phyloP scores from a whole-genome alignment of 2,888 invertebrate genomes.

The Myathropa florea region DNA sequence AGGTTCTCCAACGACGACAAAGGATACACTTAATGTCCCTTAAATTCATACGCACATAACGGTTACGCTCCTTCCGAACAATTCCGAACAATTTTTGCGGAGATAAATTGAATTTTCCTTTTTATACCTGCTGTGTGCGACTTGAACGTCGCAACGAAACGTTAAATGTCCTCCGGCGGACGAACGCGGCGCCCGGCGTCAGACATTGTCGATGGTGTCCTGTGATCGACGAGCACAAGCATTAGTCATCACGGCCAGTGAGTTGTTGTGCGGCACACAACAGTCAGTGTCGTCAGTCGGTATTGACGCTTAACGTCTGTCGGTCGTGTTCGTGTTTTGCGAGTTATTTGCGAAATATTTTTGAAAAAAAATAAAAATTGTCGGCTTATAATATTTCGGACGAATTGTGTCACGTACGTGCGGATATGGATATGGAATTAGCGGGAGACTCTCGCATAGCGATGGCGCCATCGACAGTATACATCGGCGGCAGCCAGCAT shows the following conservation, averaged over 20 bases:
- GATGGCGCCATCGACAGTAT: slow-evolving; percentile 42
- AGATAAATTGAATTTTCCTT: slow-evolving; percentile 72
- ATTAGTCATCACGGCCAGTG: too few relatives aligned
- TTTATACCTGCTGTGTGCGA: slow-evolving; percentile 74
- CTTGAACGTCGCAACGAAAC: slow-evolving; percentile 20
- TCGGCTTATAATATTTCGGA: not conserved
- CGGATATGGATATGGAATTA: not conserved
- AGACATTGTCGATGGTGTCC: not conserved
- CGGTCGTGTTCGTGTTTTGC: not conserved
- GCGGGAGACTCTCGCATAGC: not conserved
- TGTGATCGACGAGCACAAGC: too few relatives aligned
- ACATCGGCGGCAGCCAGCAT: slow-evolving; percentile 29
- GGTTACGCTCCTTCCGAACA: not conserved
- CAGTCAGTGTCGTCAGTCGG: not conserved
- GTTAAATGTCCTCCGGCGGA: not conserved
- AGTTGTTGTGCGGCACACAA: too few relatives aligned
- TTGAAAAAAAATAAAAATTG: not conserved
- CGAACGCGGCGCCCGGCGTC: not conserved
- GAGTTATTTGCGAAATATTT: too few relatives aligned
- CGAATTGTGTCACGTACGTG: slow-evolving; percentile 38
- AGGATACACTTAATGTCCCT: slow-evolving; percentile 17
- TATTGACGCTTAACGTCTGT: not conserved
- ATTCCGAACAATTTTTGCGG: slow-evolving; percentile 22
- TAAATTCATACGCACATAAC: not conserved
- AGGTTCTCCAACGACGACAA: not conserved